These are phyloP conservation scores for Cetoscarus ocellatus DNA, from an alignment of 2,797 vertebrate species.

Conservation along the genomic window DNA sequence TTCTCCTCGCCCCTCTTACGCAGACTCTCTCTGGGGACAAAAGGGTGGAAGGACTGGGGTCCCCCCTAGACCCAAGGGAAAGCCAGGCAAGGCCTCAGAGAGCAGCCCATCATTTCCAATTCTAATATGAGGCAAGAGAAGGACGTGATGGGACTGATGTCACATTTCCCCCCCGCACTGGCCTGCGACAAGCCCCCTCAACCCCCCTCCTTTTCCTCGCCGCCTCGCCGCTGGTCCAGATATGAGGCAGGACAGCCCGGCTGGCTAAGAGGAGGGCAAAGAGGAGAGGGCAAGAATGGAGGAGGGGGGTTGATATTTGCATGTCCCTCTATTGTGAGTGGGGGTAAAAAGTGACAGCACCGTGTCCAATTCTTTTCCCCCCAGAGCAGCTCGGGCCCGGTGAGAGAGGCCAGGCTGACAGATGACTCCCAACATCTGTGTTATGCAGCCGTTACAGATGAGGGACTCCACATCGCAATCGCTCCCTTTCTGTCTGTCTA, in stretches of 20 bases:
- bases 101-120: conserved; percentile 99
- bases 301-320: conserved; percentile 89
- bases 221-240: conserved; percentile 86
- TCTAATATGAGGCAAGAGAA: conserved; percentile 90
- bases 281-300: conserved; percentile 64
- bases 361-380: conserved; percentile 99
- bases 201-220: conserved; percentile 16
- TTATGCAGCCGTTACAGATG: conserved; percentile 98
- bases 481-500: conserved; percentile 74
- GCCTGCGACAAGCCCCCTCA: conserved; percentile 56
- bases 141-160: conserved; percentile 95
- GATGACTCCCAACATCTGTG: conserved; percentile 99
- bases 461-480: conserved; percentile 87
- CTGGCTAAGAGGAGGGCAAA: conserved; percentile 89
- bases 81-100: conserved; percentile 91
- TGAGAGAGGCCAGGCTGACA: conserved; percentile 98
- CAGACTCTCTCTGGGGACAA: conserved; percentile 88
- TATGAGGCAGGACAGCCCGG: conserved; percentile 91
- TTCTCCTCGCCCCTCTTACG: conserved; percentile 67
- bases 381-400: conserved; percentile 94
- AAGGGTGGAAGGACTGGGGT: conserved; percentile 90
- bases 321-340: conserved; percentile 97
- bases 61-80: conserved; percentile 87
- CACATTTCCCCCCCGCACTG: conserved; percentile 86
- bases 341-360: conserved; percentile 99